These are phyloP conservation scores for Apamea sordens DNA, from an alignment of 2,888 invertebrate species.

Conservation along the genomic window DNA sequence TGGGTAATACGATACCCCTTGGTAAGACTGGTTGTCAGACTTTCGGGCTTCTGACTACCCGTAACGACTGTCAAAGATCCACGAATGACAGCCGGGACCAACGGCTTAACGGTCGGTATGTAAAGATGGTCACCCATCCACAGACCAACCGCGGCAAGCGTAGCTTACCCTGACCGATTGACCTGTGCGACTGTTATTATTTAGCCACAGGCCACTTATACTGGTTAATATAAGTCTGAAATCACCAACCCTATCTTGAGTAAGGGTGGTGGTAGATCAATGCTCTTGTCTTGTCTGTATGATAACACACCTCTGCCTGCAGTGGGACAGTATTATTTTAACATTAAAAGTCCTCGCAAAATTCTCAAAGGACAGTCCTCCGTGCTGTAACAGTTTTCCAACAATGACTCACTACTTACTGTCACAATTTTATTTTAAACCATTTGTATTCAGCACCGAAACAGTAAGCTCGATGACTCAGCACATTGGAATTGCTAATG, in stretches of 20 bases:
- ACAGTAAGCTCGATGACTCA: constrained; percentile 81
- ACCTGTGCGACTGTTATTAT: too few relatives aligned
- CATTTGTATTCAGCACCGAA: constrained; percentile 82
- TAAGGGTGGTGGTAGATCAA: neutral
- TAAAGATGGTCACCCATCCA: too few relatives aligned
- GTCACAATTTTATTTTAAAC: constrained; percentile 76
- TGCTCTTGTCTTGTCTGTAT: neutral
- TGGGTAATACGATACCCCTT: too few relatives aligned
- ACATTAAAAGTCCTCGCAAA: neutral
- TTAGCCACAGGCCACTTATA: too few relatives aligned
- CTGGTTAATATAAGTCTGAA: neutral
- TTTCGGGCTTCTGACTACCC: too few relatives aligned
- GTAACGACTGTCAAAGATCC: too few relatives aligned
- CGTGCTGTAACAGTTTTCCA: constrained; percentile 50
- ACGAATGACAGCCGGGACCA: too few relatives aligned
- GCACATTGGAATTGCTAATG: constrained; percentile 72
- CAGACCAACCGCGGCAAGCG: too few relatives aligned
- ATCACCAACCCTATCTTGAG: neutral
- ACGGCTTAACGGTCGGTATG: too few relatives aligned
- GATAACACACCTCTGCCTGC: neutral
- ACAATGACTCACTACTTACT: constrained; percentile 76
- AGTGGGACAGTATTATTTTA: neutral
- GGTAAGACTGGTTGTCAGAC: too few relatives aligned
- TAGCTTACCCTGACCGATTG: too few relatives aligned
- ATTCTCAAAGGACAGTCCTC: constrained; percentile 1